Conservation (phyloP, 2,797 vertebrate species). For the Pteronotus mesoamericanus region DNA sequence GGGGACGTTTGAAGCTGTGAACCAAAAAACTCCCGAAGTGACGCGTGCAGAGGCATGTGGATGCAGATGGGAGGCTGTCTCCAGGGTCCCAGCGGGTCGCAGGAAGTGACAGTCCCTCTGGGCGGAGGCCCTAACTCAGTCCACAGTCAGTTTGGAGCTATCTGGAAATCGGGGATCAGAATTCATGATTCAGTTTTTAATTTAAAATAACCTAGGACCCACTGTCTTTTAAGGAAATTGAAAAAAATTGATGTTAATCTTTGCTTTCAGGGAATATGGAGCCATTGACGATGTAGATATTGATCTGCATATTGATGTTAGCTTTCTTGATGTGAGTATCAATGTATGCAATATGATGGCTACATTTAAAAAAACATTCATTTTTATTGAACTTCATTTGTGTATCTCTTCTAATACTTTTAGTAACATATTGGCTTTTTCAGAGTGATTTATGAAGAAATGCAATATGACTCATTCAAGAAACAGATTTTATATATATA, state of each 20-base stretch:
- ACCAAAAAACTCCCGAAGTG: neutral
- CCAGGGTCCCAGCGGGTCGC: neutral
- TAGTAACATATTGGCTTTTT: neutral
- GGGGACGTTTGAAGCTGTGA: neutral
- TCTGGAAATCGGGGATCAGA: neutral
- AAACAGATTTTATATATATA: neutral
- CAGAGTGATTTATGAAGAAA: conserved; percentile 14
- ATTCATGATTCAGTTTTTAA: neutral
- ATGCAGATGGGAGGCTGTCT: neutral
- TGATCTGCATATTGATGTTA: conserved; percentile 93
- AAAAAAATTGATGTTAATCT: conserved; percentile 52
- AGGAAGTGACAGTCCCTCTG: neutral
- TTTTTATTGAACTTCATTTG: conserved; percentile 4
- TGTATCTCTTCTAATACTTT: neutral
- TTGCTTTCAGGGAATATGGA: conserved; percentile 92
- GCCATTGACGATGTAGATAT: conserved; percentile 95
- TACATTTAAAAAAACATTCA: neutral
- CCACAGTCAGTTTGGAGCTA: neutral
- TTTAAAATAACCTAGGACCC: neutral
- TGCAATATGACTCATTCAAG: neutral
- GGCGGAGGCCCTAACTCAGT: neutral
- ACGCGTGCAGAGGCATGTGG: neutral
- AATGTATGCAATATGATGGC: conserved; percentile 42
- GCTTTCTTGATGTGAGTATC: conserved; percentile 93
- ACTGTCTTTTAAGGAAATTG: neutral